Percentiles rank a stretch among this genome's conserved stretches.
Conservation (phyloP, 2,113 vertebrate genomes). For the Ariopsis seemanni region DNA sequence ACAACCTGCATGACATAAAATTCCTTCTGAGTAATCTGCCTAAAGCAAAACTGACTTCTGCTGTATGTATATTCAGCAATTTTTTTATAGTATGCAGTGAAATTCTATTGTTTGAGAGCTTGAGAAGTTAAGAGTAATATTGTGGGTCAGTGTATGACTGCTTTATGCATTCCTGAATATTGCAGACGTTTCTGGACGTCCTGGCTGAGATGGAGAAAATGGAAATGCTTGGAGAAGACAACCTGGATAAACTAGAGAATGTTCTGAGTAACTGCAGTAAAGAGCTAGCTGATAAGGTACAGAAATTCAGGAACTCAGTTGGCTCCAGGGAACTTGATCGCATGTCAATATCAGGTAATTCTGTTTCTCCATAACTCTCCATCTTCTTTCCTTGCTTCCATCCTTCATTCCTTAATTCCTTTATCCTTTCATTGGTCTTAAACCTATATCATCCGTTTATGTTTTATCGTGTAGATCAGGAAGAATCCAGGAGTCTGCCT, state of each 20-base stretch:
- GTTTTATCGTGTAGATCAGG: background rate
- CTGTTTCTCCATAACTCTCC: background rate
- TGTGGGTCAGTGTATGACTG: background rate
- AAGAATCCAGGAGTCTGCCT: background rate
- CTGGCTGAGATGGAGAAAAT: slow-evolving; percentile 72
- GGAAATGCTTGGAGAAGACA: slow-evolving; percentile 50
- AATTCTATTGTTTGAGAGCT: background rate
- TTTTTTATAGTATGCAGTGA: too few relatives aligned
- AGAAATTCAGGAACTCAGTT: slow-evolving; percentile 1
- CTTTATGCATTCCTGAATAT: background rate
- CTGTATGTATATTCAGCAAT: slow-evolving; percentile 57
- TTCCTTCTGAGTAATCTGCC: slow-evolving; percentile 60
- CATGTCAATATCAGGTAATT: background rate
- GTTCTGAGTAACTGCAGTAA: slow-evolving; percentile 43
- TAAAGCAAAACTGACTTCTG: slow-evolving; percentile 53
- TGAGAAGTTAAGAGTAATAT: background rate
- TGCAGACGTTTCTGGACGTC: slow-evolving; percentile 69
- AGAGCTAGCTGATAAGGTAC: slow-evolving; percentile 53
- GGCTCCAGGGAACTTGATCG: background rate
- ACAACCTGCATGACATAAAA: slow-evolving; percentile 61
- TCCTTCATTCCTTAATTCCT: background rate
- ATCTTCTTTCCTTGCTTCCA: background rate
- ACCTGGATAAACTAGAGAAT: slow-evolving; percentile 36
- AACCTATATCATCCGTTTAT: background rate
- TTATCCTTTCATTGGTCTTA: background rate